Evolutionary conservation across 1,140 invertebrate genomes (phyloP), one percentile per base, ranked within the genome.

Genomic region (Dendroctonus ponderosae): DNA sequence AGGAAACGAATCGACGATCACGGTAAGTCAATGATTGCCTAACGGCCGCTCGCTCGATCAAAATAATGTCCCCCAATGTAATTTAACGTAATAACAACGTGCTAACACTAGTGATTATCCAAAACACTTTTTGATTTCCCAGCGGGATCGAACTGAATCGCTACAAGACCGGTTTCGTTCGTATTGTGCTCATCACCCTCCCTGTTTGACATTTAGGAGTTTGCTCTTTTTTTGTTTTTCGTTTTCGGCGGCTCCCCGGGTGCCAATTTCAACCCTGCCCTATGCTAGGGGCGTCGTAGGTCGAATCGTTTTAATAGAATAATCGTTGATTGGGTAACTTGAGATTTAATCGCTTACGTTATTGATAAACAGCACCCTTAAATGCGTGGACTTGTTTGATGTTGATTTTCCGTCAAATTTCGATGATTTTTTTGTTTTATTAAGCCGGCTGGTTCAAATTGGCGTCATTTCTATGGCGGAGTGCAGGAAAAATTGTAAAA

Each of bases 1-100:
- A 82, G 89, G 71, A 90, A 91, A 82, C 80, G 88, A 62, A 82
- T 87, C 67, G 86, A 90, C 57, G 85, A 87, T 71, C 83, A 84
- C 64, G 85, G 85, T 86, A 75, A 85, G 83, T 78, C 50, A 26
- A 26, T 26, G 26, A 26, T 26, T 26, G 26, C 26, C 26, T 26
- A 26, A 26, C 26, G 26, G 26, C 26, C 26, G 26, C 3, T 26
- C 26, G 3, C 26, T 26, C 26, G 26, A 2, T 26, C 26, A 26
- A 26, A 26, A 26, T 26, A 26, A 26, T 26, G 15, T 26, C 43
- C 43, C 43, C 43, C 48, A 50, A 50, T 14, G 8, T 50, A 57
- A 57, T 42, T 42, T 41, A 57, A 57, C 7, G 54, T 42, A 57
- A 57, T 57, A 57, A 57, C 54, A 60, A 6, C 38, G 49, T 51